phyloP scores from a whole-genome alignment of 2,797 vertebrate genomes.

The Balearica regulorum region DNA sequence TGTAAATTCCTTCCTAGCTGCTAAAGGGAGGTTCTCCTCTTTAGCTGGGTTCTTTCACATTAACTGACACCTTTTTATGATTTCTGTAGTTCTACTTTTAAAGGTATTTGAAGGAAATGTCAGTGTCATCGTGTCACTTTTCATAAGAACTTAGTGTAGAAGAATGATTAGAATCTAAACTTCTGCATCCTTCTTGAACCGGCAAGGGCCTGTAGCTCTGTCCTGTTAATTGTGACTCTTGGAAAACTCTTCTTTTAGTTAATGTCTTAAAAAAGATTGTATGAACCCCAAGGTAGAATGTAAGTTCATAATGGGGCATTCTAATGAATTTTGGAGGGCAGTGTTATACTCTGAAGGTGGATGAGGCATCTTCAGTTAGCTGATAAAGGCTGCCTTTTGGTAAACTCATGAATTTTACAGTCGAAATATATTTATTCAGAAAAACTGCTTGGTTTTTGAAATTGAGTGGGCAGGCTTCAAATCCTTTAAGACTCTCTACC shows the following conservation, averaged over 20 bases:
- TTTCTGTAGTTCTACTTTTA: background rate
- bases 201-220: background rate
- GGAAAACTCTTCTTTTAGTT: background rate
- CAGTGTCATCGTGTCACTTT: background rate
- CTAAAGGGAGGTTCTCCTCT: background rate
- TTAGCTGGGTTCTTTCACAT: background rate
- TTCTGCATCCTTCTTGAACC: background rate
- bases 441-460: background rate
- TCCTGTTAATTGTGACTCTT: background rate
- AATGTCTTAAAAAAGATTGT: background rate
- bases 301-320: fast-evolving
- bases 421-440: background rate
- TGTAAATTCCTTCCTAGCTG: background rate
- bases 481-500: background rate
- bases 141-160: background rate
- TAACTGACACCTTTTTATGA: background rate
- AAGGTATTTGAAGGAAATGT: background rate
- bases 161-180: background rate
- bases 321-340: background rate
- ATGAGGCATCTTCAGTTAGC: background rate
- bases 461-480: background rate
- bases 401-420: background rate
- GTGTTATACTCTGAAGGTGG: background rate
- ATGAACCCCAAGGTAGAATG: background rate
- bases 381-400: background rate